phyloP scores from a whole-genome alignment of 1,140 invertebrate genomes.

The Elymnias hypermnestra region DNA sequence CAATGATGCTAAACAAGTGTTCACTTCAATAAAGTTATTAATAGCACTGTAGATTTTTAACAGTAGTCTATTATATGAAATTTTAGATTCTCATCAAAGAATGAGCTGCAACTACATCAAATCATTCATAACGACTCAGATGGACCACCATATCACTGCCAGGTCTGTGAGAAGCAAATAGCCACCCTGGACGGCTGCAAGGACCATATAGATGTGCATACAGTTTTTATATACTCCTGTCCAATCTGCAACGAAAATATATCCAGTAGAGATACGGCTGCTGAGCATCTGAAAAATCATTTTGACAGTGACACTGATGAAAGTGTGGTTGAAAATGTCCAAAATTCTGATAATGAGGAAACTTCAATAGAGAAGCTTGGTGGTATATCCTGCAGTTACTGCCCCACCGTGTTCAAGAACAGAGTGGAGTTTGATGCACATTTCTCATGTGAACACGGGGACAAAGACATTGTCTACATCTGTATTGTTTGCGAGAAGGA shows the following conservation, averaged over 20 bases:
- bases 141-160: conserved; percentile 45
- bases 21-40: too few relatives aligned
- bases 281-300: conserved; percentile 47
- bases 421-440: conserved; percentile 51
- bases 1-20: too few relatives aligned
- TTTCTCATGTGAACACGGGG: conserved; percentile 40
- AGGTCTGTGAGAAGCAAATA: conserved; percentile 35
- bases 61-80: background rate
- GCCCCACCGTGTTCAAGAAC: conserved; percentile 38
- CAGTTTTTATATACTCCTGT: conserved; percentile 37
- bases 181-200: conserved; percentile 32
- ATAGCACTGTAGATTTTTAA: too few relatives aligned
- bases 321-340: conserved; percentile 6
- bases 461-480: conserved; percentile 44
- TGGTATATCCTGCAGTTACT: conserved; percentile 48
- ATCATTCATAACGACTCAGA: conserved; percentile 44
- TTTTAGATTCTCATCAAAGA: conserved; percentile 49
- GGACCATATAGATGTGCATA: conserved; percentile 48
- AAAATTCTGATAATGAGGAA: conserved; percentile 30
- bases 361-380: conserved; percentile 46
- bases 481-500: conserved; percentile 51
- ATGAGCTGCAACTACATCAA: conserved; percentile 47
- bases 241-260: conserved; percentile 53
- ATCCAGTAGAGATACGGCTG: conserved; percentile 32
- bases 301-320: conserved; percentile 36